Conservation (phyloP, 2,113 vertebrate genomes). For the Embiotoca jacksoni region DNA sequence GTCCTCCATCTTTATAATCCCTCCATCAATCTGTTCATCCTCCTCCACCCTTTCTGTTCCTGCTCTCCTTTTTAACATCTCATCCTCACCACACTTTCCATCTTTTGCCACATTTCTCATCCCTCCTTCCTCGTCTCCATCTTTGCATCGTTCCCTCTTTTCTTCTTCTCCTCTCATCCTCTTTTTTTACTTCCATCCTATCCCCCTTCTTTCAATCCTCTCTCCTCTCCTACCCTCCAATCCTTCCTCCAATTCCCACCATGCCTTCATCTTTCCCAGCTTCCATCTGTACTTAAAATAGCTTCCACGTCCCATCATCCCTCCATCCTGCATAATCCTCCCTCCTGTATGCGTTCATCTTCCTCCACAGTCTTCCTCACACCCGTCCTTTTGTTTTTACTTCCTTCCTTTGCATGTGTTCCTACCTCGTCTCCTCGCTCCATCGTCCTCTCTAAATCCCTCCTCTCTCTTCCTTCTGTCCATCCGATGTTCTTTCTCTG, state of each 20-base stretch:
- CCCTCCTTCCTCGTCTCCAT: no score
- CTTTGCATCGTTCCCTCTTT: background rate
- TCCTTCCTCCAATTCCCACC: background rate
- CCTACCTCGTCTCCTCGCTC: background rate
- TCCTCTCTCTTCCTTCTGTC: background rate
- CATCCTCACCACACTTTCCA: no score
- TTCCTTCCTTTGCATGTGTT: background rate
- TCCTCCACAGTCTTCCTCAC: background rate
- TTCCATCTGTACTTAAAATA: background rate
- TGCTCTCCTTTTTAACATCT: no score
- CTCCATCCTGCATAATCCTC: background rate
- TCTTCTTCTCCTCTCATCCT: background rate
- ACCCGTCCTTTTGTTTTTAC: background rate
- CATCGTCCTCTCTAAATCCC: background rate
- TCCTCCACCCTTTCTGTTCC: no score
- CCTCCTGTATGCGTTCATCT: background rate
- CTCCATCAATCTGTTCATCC: no score
- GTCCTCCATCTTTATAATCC: no score
- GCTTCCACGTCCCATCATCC: background rate
- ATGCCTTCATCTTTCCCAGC: background rate
- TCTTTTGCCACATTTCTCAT: no score
- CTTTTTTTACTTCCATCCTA: no score
- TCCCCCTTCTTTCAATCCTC: background rate
- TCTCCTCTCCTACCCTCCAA: background rate
- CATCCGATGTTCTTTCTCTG: slow-evolving; percentile 17